These are phyloP conservation scores for Miichthys miiuy DNA, from an alignment of 2,797 vertebrate genomes.

Conservation along the genomic window DNA sequence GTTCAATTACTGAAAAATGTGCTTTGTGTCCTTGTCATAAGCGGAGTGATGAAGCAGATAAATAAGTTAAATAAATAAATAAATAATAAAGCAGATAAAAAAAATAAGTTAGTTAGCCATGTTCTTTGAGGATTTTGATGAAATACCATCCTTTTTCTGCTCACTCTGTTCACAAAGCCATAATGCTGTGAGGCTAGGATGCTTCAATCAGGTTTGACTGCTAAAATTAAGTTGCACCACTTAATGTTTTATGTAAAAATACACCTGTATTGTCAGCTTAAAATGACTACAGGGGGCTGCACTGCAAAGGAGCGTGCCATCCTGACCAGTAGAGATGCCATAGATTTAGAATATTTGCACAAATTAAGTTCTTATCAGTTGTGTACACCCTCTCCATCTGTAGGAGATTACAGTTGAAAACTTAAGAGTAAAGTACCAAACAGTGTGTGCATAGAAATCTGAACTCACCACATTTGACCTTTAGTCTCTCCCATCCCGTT, in stretches of 20 bases:
- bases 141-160: constrained; percentile 30
- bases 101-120: constrained; percentile 45
- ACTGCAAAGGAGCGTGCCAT: not conserved
- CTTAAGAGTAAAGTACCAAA: constrained; percentile 12
- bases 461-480: constrained; percentile 37
- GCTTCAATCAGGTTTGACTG: constrained; percentile 14
- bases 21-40: constrained; percentile 74
- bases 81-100: constrained; percentile 51
- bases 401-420: constrained; percentile 36
- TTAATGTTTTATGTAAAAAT: not conserved
- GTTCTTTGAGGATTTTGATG: constrained; percentile 50
- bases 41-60: constrained; percentile 60
- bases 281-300: not conserved
- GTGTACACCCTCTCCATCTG: not conserved
- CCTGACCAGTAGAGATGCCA: not conserved
- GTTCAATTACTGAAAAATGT: constrained; percentile 78
- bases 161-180: constrained; percentile 6
- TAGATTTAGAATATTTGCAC: not conserved
- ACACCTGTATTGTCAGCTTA: not conserved
- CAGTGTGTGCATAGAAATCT: constrained; percentile 19
- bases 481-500: constrained; percentile 16
- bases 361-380: not conserved
- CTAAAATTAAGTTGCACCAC: not conserved
- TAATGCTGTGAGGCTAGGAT: not conserved
- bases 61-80: no score